Evolutionary conservation across 2,888 invertebrate species (phyloP), one percentile per base, ranked within the genome.

Genomic region (Drosophila kanekoi): DNA sequence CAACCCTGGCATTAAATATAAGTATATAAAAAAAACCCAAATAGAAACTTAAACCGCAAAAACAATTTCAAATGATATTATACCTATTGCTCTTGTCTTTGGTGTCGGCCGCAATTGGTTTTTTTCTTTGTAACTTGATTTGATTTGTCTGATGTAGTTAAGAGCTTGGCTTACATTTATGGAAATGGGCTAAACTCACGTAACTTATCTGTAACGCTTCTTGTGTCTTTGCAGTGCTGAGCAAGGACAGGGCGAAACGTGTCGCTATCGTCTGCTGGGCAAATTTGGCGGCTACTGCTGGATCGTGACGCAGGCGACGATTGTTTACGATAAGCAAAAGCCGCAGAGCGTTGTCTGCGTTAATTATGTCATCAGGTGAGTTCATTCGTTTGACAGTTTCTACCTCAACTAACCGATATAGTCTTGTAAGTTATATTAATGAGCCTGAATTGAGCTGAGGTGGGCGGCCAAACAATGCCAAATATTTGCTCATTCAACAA

Each of bases 301-400:
- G 98, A 96, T 99, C 13, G 95, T 97, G 69, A 98, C 98, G 33
- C 98, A 99, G 93, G 98, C 98, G 68, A 98, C 98, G 2, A 94
- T 98, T 90, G 97, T 99, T 92, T 96, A 96, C 91, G 97, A 97
- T 93, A 97, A 96, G 91, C 96, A 96, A 89, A 98, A 98, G 92
- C 97, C 98, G 0, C 95, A 97, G 92, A 97, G 97, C 93, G 96
- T 98, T 76, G 98, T 98, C 81, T 98, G 98, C 93, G 97, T 98
- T 83, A 98, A 98, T 93, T 97, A 97, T 94, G 95, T 98, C 90
- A 95, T 98, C 93, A 98, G 98, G 98, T 98, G 95, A 94, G 95
- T 93, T 79, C 38, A 58, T 16, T 47, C 51, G 52, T 63, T 72
- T 52, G n/a, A 43, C 28, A 23, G 8, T 53, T 41, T 40, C 48